Percentiles rank a stretch among this genome's conserved stretches.
phyloP scores from a whole-genome alignment of 1,140 invertebrate species.

The Bacillus rossius region DNA sequence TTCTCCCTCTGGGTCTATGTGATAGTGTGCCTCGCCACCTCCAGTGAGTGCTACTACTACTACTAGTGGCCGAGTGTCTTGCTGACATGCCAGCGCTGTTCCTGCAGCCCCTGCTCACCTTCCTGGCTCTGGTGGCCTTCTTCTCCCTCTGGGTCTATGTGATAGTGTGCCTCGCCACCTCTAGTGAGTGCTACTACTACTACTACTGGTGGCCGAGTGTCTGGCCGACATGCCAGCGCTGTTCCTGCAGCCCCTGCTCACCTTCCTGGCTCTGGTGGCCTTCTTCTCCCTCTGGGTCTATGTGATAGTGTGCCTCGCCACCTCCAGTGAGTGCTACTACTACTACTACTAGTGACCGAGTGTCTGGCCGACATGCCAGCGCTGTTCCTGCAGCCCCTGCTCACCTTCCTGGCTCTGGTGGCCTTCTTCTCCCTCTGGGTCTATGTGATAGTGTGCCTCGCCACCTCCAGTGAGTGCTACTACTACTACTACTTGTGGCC shows the following conservation, averaged over 20 bases:
- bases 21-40: slow-evolving; percentile 62
- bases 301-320: slow-evolving; percentile 66
- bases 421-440: slow-evolving; percentile 84
- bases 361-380: slow-evolving; percentile 74
- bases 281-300: slow-evolving; percentile 84
- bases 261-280: slow-evolving; percentile 67
- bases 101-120: slow-evolving; percentile 83
- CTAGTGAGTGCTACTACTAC: slow-evolving; percentile 65
- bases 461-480: slow-evolving; percentile 66
- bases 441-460: slow-evolving; percentile 62
- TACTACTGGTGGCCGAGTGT: too few species aligned
- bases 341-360: too few species aligned
- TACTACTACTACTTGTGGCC: too few species aligned
- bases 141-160: slow-evolving; percentile 81
- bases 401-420: slow-evolving; percentile 75
- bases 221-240: slow-evolving; percentile 77
- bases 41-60: slow-evolving; percentile 65
- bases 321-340: slow-evolving; percentile 64
- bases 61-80: too few species aligned
- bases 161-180: slow-evolving; percentile 62
- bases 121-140: slow-evolving; percentile 69
- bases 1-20: slow-evolving; percentile 81
- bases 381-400: slow-evolving; percentile 80
- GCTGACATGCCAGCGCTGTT: slow-evolving; percentile 78
- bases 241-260: slow-evolving; percentile 81